Evolutionary conservation across 2,797 vertebrate genomes (phyloP).

Genomic region (Acipenser transmontanus): DNA sequence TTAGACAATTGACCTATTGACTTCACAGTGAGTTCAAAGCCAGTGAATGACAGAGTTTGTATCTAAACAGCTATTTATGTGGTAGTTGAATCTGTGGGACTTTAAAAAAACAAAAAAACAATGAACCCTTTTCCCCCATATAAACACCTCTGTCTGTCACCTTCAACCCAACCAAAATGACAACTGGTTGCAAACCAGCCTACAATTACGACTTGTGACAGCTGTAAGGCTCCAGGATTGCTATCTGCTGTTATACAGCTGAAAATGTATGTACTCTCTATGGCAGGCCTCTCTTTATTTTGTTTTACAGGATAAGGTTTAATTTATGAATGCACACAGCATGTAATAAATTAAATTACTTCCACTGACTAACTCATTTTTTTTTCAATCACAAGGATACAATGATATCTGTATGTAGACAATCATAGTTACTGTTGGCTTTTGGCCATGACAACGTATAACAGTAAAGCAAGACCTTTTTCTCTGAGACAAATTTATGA

Average conservation of each 20-base stretch:
- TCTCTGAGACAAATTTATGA: background rate
- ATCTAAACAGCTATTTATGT: background rate
- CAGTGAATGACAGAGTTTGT: background rate
- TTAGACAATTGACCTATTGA: background rate
- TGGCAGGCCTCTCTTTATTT: background rate
- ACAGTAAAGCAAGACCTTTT: too few relatives aligned
- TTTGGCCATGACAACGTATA: too few relatives aligned
- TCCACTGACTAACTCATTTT: background rate
- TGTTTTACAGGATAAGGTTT: background rate
- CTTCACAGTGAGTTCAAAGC: background rate
- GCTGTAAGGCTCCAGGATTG: background rate
- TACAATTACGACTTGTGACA: background rate
- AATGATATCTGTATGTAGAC: too few relatives aligned
- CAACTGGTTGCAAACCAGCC: background rate
- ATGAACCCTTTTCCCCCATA: too few relatives aligned
- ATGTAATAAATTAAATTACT: constrained; percentile 14
- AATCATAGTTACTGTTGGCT: too few relatives aligned
- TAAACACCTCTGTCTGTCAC: background rate
- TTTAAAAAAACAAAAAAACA: too few relatives aligned
- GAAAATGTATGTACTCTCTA: background rate
- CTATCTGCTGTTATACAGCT: constrained; percentile 13
- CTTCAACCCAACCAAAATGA: background rate
- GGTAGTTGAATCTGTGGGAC: background rate
- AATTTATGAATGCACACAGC: constrained; percentile 13
- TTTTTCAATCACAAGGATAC: too few relatives aligned